Conservation (phyloP, 2,797 vertebrate genomes). For the Takifugu rubripes region DNA sequence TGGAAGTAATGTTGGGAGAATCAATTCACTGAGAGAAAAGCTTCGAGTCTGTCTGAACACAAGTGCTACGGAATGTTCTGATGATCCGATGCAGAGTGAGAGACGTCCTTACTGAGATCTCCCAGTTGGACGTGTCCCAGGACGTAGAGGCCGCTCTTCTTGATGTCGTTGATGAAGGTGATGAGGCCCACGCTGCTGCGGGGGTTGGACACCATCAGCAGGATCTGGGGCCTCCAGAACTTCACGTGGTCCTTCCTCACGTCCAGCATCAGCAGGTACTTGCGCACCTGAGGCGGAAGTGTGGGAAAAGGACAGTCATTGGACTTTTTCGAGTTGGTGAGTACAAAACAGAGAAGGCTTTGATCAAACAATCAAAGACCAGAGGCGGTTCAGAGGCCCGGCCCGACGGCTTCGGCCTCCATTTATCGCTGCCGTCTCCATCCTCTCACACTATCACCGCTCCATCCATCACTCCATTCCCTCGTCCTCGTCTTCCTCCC, state of each 20-base stretch:
- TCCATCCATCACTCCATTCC: background rate
- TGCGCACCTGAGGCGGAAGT: conserved; percentile 70
- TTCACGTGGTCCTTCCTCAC: conserved; percentile 85
- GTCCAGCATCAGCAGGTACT: conserved; percentile 83
- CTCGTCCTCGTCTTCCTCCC: background rate
- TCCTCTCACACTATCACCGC: too few relatives aligned
- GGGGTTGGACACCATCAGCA: conserved; percentile 82
- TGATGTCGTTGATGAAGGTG: conserved; percentile 83
- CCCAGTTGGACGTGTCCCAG: conserved; percentile 81
- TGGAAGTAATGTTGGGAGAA: too few relatives aligned
- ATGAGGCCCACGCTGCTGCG: conserved; percentile 77
- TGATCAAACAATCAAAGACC: too few relatives aligned
- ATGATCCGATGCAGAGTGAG: too few relatives aligned
- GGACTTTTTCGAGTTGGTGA: too few relatives aligned
- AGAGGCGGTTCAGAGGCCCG: too few relatives aligned
- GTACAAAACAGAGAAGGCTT: too few relatives aligned
- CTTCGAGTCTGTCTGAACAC: too few relatives aligned
- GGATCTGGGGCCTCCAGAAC: conserved; percentile 84
- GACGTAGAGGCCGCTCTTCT: conserved; percentile 84
- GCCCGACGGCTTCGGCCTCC: too few relatives aligned
- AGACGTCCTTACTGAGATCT: conserved; percentile 73
- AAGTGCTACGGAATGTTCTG: too few relatives aligned
- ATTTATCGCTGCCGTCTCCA: too few relatives aligned
- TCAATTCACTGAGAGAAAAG: too few relatives aligned
- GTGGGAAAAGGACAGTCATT: background rate